Base-by-base conservation (phyloP, 2,113 vertebrate species). In the Apeltes quadracus region DNA sequence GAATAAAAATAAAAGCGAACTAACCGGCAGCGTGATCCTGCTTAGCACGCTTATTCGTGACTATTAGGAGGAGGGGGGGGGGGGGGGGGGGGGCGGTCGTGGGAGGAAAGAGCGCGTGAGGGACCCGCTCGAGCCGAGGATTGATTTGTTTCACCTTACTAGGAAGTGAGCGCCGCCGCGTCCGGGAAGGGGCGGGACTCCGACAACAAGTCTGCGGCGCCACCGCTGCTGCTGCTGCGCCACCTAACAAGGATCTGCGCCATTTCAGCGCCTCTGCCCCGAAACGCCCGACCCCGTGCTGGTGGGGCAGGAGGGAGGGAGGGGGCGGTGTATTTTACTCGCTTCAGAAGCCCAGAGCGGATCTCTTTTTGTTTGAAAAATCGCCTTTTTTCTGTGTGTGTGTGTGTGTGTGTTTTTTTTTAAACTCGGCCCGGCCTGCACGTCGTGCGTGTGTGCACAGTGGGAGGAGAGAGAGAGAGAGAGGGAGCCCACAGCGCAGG, bases 161-260 rank as follows among this genome's bases (percentile, higher is more conserved):
- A 96, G 96, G 91, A 92, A 91, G 90, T 97, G 95, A 95, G 94
- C 88, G 94, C 92, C 88, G 94, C 92, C 93, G 93, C 94, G 94
- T 95, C 96, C 96, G 96, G 95, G 96, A 98, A 98, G 96, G 95
- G 97, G 97, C 95, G 96, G 97, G 91, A 95, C 96, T 93, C 88
- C 72, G 61, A 75, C 75, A 73, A 78, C 82, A 78, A 84, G 81
- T 86, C 81, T 41, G 72, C 64, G 79, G 82, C 82, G 85, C 81
- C n/a, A n/a, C n/a, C n/a, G n/a, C 51, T 32, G 83, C 84, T 85
- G 87, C 48, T 55, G 82, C 82, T 84, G 84, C 68, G 78, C 79
- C 83, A 84, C 70, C 70, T 43, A 34, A 75, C 10, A 3, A 29
- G 75, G 78, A 79, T 76, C 81, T 88, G 75, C 79, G 43, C 63